These are phyloP conservation scores for Solenodon paradoxus DNA, from an alignment of 2,113 vertebrate genomes.

Conservation along the genomic window DNA sequence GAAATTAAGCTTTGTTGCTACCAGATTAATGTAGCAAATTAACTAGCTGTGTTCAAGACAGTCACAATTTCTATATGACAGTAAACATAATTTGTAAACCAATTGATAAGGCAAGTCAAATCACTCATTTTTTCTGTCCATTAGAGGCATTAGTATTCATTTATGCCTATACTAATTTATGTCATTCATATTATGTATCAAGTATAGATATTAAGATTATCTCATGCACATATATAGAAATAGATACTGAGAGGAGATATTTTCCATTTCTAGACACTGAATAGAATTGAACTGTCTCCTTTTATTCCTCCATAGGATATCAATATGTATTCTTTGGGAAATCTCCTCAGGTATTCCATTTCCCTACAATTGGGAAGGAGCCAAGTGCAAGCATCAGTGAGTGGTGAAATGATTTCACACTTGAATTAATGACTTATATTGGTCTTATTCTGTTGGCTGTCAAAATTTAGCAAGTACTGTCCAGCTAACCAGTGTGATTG, in stretches of 20 bases:
- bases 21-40: constrained; percentile 68
- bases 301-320: background rate
- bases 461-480: background rate
- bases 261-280: background rate
- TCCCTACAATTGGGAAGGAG: background rate
- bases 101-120: constrained; percentile 69
- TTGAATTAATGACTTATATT: background rate
- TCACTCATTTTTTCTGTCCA: constrained; percentile 57
- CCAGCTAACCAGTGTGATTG: background rate
- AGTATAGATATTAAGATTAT: constrained; percentile 31
- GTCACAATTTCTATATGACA: constrained; percentile 57
- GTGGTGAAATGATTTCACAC: background rate
- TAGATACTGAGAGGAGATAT: background rate
- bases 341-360: background rate
- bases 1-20: constrained; percentile 57
- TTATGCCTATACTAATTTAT: constrained; percentile 60
- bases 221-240: background rate
- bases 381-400: background rate
- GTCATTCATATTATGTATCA: constrained; percentile 20
- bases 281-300: background rate
- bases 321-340: background rate
- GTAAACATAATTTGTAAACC: constrained; percentile 69
- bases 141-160: constrained; percentile 61
- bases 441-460: background rate
- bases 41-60: constrained; percentile 63